These are phyloP conservation scores for Physella acuta DNA, from an alignment of 1,140 invertebrate genomes.

Conservation along the genomic window DNA sequence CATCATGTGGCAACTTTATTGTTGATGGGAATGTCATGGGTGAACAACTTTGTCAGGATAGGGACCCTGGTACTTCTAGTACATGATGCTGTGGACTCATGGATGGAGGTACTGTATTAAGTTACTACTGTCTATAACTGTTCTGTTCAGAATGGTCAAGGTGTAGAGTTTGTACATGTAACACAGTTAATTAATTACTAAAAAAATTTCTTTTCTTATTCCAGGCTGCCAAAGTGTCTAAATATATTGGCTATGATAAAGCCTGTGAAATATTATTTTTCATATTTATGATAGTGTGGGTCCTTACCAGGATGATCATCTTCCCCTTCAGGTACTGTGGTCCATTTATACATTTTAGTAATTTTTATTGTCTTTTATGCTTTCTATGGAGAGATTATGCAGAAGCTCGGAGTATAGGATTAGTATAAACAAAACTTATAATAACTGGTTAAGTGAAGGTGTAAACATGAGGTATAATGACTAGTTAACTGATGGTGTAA, in stretches of 20 bases:
- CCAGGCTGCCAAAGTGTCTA: conserved; percentile 46
- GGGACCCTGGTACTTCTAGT: conserved; percentile 87
- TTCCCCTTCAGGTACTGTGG: conserved; percentile 68
- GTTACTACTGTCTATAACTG: too few relatives aligned
- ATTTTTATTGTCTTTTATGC: too few relatives aligned
- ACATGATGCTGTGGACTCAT: conserved; percentile 94
- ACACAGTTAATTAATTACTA: too few relatives aligned
- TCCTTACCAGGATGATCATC: conserved; percentile 63
- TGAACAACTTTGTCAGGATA: conserved; percentile 88
- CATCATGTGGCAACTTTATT: conserved; percentile 92
- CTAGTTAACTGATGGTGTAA: too few relatives aligned
- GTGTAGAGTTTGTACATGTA: too few relatives aligned
- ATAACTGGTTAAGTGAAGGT: too few relatives aligned
- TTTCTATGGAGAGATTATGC: too few relatives aligned
- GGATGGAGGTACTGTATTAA: conserved; percentile 81
- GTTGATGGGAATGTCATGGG: conserved; percentile 89
- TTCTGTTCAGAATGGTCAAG: too few relatives aligned
- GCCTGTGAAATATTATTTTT: conserved; percentile 82
- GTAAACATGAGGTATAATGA: too few relatives aligned
- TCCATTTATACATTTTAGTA: too few relatives aligned
- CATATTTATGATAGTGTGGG: conserved; percentile 49
- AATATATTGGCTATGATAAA: conserved; percentile 83
- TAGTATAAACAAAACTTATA: too few relatives aligned
- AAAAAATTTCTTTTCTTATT: conserved; percentile 12
- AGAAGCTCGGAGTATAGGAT: too few relatives aligned